Evolutionary conservation across 2,888 invertebrate genomes (phyloP).

Genomic region (Synergus umbraculus): DNA sequence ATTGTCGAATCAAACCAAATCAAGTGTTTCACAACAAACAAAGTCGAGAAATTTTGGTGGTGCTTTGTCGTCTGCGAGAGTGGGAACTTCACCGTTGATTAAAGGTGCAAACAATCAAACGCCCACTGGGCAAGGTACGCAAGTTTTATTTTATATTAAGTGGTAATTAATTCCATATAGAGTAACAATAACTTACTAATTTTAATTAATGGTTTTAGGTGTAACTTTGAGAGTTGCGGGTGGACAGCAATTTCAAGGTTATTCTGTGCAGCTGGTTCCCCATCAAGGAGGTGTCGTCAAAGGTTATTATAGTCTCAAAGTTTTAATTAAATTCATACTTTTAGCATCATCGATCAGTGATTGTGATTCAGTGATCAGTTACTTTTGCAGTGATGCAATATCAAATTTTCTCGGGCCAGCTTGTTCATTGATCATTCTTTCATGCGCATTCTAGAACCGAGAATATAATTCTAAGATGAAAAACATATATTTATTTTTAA

Average conservation of each 20-base stretch:
- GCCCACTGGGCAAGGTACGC: slow-evolving; percentile 69
- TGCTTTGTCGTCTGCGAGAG: slow-evolving; percentile 71
- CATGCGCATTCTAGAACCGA: slow-evolving; percentile 69
- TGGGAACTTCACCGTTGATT: slow-evolving; percentile 76
- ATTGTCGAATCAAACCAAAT: slow-evolving; percentile 73
- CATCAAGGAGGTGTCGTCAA: slow-evolving; percentile 80
- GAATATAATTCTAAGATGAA: slow-evolving; percentile 55
- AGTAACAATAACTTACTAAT: neutral
- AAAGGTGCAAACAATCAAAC: slow-evolving; percentile 70
- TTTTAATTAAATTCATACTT: slow-evolving; percentile 19
- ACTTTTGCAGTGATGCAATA: slow-evolving; percentile 75
- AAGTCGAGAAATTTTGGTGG: slow-evolving; percentile 73
- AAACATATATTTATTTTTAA: neutral
- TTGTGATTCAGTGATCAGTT: slow-evolving; percentile 56
- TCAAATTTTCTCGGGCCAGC: slow-evolving; percentile 73
- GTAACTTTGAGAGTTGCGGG: slow-evolving; percentile 75
- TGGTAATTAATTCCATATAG: slow-evolving; percentile 22
- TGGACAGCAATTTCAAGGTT: slow-evolving; percentile 77
- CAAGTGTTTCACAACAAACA: slow-evolving; percentile 53
- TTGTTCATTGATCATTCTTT: slow-evolving; percentile 69
- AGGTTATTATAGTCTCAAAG: slow-evolving; percentile 71
- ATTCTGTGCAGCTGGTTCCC: slow-evolving; percentile 79
- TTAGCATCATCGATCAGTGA: slow-evolving; percentile 65
- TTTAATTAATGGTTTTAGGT: slow-evolving; percentile 57
- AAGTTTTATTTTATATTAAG: neutral